phyloP scores from a whole-genome alignment of 1,140 invertebrate genomes.

The Drosophila virilis region DNA sequence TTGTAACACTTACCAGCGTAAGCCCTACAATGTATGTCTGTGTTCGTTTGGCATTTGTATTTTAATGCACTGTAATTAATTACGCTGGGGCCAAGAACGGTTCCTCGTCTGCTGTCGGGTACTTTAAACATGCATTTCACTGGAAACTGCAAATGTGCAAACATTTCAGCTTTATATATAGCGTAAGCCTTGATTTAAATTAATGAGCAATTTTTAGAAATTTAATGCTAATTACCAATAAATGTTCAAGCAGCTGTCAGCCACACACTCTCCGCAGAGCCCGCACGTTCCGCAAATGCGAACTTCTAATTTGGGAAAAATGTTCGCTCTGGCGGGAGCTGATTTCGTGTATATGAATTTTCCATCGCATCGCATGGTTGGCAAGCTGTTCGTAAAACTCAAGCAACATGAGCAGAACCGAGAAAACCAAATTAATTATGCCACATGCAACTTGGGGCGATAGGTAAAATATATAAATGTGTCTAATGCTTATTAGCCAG shows the following conservation, averaged over 20 bases:
- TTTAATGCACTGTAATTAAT: constrained; percentile 32
- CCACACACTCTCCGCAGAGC: not conserved
- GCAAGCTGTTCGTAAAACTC: not conserved
- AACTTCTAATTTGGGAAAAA: constrained; percentile 19
- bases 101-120: not conserved
- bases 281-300: not conserved
- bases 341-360: constrained; percentile 3
- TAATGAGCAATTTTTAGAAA: constrained; percentile 13
- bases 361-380: not conserved
- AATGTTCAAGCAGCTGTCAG: constrained; percentile 19
- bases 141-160: not conserved
- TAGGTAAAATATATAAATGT: constrained; percentile 66
- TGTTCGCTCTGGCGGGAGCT: constrained; percentile 10
- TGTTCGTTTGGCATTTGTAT: constrained; percentile 6
- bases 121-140: not conserved
- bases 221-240: constrained; percentile 27
- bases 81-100: not conserved
- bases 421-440: constrained; percentile 45
- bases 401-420: not conserved
- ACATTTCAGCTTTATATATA: not conserved
- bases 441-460: constrained; percentile 30
- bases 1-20: too few species aligned
- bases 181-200: constrained; percentile 9
- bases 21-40: not conserved
- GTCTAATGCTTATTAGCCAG: constrained; percentile 48